A percentile compares a stretch with the other conserved stretches of the same genome.
These are phyloP conservation scores for Limenitis arthemis DNA, from an alignment of 2,888 invertebrate genomes.

Conservation along the genomic window DNA sequence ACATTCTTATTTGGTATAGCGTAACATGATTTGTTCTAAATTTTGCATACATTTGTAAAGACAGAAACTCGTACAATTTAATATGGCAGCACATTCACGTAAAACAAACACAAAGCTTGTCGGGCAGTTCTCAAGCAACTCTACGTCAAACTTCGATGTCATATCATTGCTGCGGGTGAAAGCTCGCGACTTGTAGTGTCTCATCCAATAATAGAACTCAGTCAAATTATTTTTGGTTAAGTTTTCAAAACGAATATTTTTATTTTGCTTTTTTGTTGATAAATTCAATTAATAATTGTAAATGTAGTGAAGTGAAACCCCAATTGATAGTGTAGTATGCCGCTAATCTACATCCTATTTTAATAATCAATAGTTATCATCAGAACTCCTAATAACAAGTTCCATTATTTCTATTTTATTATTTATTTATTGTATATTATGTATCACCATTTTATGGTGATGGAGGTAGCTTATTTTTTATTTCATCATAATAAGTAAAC, in stretches of 20 bases:
- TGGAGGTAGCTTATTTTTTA: no score
- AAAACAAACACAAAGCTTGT: slow-evolving; percentile 45
- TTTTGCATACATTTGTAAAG: slow-evolving; percentile 40
- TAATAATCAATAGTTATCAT: no score
- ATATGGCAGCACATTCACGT: slow-evolving; percentile 41
- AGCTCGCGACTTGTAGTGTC: slow-evolving; percentile 32
- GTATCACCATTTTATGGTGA: no score
- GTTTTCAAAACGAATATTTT: slow-evolving; percentile 23
- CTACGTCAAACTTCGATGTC: slow-evolving; percentile 36
- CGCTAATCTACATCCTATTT: no score
- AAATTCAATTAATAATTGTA: no score
- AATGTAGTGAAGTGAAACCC: no score
- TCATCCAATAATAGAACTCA: slow-evolving; percentile 46
- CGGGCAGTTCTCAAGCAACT: slow-evolving; percentile 39
- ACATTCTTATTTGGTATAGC: background rate
- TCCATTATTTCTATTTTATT: no score
- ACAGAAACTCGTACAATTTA: slow-evolving; percentile 33
- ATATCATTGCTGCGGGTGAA: slow-evolving; percentile 24
- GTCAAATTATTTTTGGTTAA: slow-evolving; percentile 33
- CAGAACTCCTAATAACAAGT: no score
- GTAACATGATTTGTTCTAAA: slow-evolving; percentile 27
- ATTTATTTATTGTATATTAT: no score
- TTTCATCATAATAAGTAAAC: no score
- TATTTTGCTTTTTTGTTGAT: slow-evolving; percentile 7
- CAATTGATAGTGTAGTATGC: no score